A percentile compares a stretch with the other conserved stretches of the same genome.
Conservation (phyloP, 2,888 invertebrate species). For the Eueremaeus valkanovi region DNA sequence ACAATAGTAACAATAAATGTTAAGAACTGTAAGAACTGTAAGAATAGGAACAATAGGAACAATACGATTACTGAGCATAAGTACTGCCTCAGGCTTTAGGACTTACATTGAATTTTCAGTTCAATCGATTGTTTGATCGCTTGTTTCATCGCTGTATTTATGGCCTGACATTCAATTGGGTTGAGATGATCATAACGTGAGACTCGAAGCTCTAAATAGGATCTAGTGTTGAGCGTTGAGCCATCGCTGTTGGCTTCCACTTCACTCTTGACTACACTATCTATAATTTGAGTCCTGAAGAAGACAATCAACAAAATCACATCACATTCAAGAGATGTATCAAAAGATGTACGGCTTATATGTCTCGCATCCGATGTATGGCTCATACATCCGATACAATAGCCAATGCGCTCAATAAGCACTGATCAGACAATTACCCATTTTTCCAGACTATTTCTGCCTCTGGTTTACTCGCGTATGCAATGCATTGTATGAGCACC, state of each 20-base stretch:
- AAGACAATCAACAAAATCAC: background rate
- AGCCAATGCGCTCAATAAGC: no score
- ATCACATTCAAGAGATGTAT: no score
- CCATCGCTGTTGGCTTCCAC: slow-evolving; percentile 43
- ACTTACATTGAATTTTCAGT: slow-evolving; percentile 47
- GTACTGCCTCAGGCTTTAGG: slow-evolving; percentile 2
- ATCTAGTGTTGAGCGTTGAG: slow-evolving; percentile 40
- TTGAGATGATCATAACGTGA: slow-evolving; percentile 46
- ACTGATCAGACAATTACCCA: slow-evolving; percentile 41
- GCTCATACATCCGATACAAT: slow-evolving; percentile 9
- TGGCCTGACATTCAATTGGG: slow-evolving; percentile 47
- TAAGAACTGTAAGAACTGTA: slow-evolving; percentile 6
- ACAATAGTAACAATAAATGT: slow-evolving; percentile 30
- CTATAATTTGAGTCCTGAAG: slow-evolving; percentile 41
- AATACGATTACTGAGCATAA: no score
- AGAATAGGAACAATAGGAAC: background rate
- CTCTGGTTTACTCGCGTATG: slow-evolving; percentile 46
- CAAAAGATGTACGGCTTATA: background rate
- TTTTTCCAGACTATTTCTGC: slow-evolving; percentile 48
- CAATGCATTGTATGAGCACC: slow-evolving; percentile 45
- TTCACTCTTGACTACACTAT: slow-evolving; percentile 42
- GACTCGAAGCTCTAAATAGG: slow-evolving; percentile 44
- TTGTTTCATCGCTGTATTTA: slow-evolving; percentile 46
- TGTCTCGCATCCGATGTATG: background rate
- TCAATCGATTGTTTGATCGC: slow-evolving; percentile 46